phyloP scores from a whole-genome alignment of 2,888 invertebrate species.

The Yponomeuta sedellus region DNA sequence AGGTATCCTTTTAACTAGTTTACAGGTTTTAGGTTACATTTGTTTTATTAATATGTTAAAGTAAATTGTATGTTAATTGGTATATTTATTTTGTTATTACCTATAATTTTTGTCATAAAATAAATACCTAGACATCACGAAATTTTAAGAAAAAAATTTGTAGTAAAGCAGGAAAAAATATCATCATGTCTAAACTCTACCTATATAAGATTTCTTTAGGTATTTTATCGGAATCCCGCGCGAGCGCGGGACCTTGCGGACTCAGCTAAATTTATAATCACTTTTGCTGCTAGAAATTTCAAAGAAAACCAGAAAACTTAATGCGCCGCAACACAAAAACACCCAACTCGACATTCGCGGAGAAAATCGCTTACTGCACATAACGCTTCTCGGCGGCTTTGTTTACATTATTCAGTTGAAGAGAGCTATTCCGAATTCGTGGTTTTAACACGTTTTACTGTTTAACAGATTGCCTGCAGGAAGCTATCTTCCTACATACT shows the following conservation, averaged over 20 bases:
- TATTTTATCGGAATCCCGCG: not conserved
- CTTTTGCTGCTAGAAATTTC: not conserved
- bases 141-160: no score
- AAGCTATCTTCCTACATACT: no score
- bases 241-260: not conserved
- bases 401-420: not conserved
- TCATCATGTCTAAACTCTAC: no score
- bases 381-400: not conserved
- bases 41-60: no score
- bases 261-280: not conserved
- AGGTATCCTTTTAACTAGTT: no score
- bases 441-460: not conserved
- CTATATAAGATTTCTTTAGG: no score
- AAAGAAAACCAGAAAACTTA: not conserved
- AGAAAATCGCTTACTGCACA: not conserved
- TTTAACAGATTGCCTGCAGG: not conserved
- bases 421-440: not conserved
- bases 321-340: not conserved
- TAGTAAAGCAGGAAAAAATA: no score
- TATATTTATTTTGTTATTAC: no score
- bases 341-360: not conserved
- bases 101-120: no score
- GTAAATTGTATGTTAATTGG: no score
- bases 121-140: no score
- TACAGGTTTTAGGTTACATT: no score